Conservation (phyloP, 2,113 vertebrate genomes). For the Anguilla rostrata region DNA sequence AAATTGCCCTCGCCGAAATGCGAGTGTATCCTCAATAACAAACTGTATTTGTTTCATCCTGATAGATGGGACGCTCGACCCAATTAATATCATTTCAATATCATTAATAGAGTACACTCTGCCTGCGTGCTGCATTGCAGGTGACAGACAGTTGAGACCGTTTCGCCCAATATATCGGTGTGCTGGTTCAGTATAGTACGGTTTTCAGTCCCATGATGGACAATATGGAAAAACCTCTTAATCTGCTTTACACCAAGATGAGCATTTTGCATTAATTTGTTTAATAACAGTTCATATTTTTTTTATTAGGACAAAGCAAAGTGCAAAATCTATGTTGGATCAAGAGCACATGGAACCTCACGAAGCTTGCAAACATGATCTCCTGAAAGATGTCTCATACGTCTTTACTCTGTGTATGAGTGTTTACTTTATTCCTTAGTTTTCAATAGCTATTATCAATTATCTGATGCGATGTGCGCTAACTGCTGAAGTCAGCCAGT, state of each 20-base stretch:
- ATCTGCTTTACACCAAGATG: not conserved
- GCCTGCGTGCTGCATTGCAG: constrained; percentile 19
- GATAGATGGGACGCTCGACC: constrained; percentile 53
- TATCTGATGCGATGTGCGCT: not conserved
- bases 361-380: not conserved
- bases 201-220: not conserved
- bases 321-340: not conserved
- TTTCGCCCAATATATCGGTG: not conserved
- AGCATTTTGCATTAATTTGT: not conserved
- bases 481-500: constrained; percentile 38
- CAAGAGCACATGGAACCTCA: not conserved
- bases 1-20: constrained; percentile 63
- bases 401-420: not conserved
- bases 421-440: not conserved
- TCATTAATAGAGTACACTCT: constrained; percentile 32
- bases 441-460: not conserved
- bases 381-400: not conserved
- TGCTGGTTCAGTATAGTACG: not conserved
- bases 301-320: not conserved
- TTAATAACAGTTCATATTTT: not conserved
- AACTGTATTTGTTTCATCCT: constrained; percentile 63
- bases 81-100: constrained; percentile 44
- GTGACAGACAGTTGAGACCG: not conserved
- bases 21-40: constrained; percentile 56
- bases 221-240: not conserved